A percentile compares a stretch with the other conserved stretches of the same genome.
Evolutionary conservation across 2,888 invertebrate species (phyloP).

Genomic region (Harpalus rubripes): DNA sequence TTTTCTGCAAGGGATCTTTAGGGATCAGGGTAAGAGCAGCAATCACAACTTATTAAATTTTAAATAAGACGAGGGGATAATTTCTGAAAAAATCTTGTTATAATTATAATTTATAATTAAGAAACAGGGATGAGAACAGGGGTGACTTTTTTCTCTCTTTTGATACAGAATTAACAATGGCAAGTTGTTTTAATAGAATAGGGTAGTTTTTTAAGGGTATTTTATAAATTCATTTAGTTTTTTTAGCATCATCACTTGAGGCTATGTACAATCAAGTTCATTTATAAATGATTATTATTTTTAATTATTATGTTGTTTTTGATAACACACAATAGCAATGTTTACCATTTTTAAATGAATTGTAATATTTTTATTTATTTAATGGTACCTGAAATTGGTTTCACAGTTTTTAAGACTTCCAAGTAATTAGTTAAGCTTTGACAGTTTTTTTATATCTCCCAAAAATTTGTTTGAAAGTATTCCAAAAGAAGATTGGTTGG

Average conservation of each 20-base stretch:
- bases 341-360: too few relatives aligned
- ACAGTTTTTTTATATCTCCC: too few relatives aligned
- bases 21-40: not conserved
- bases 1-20: not conserved
- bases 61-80: constrained; percentile 20
- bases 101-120: constrained; percentile 29
- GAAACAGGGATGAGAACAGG: not conserved
- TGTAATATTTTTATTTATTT: too few relatives aligned
- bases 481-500: too few relatives aligned
- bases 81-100: constrained; percentile 23
- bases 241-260: not conserved
- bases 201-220: not conserved
- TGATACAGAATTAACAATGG: constrained; percentile 11
- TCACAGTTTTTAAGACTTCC: too few relatives aligned
- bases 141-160: constrained; percentile 13
- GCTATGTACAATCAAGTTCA: not conserved
- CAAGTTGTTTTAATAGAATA: not conserved
- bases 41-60: constrained; percentile 16
- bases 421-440: too few relatives aligned
- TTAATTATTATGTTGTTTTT: too few relatives aligned
- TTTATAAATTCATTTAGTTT: constrained; percentile 20
- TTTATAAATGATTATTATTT: not conserved
- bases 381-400: too few relatives aligned
- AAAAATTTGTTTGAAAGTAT: too few relatives aligned
- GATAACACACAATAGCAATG: too few relatives aligned